Percentiles rank a stretch among this genome's conserved stretches.
phyloP scores from a whole-genome alignment of 2,888 invertebrate genomes.

The Zhengitettix transpicula region DNA sequence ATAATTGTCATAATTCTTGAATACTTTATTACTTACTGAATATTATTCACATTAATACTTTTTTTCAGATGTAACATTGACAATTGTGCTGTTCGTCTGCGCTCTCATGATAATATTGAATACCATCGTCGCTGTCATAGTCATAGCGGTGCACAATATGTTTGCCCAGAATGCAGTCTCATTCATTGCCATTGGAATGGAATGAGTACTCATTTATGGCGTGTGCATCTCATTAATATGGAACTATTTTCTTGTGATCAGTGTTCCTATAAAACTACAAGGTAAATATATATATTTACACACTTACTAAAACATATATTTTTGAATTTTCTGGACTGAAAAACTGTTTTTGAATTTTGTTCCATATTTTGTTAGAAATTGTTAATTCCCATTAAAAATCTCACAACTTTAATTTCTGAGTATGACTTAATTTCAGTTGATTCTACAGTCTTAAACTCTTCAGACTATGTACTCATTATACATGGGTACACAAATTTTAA shows the following conservation, averaged over 20 bases:
- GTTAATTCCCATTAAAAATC: too few relatives aligned
- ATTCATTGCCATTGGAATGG: constrained; percentile 41
- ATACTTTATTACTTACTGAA: not conserved
- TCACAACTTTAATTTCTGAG: too few relatives aligned
- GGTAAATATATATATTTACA: not conserved
- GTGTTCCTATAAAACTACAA: constrained; percentile 50
- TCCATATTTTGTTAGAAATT: too few relatives aligned
- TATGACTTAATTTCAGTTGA: too few relatives aligned
- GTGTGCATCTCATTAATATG: constrained; percentile 56
- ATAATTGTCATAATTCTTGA: not conserved
- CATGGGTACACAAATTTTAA: too few relatives aligned
- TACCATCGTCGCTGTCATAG: constrained; percentile 49
- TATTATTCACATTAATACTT: not conserved
- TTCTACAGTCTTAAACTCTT: too few relatives aligned
- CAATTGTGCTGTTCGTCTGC: constrained; percentile 38
- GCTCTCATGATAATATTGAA: constrained; percentile 37
- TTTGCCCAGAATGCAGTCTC: constrained; percentile 50
- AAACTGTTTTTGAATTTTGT: too few relatives aligned
- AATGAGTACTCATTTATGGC: constrained; percentile 65
- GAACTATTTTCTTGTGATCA: constrained; percentile 60
- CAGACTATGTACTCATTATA: too few relatives aligned
- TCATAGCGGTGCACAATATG: constrained; percentile 28
- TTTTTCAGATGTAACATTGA: constrained; percentile 32
- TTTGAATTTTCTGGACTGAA: too few relatives aligned
- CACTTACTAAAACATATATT: too few relatives aligned